phyloP scores from a whole-genome alignment of 2,113 vertebrate species.

The Madoqua kirkii region DNA sequence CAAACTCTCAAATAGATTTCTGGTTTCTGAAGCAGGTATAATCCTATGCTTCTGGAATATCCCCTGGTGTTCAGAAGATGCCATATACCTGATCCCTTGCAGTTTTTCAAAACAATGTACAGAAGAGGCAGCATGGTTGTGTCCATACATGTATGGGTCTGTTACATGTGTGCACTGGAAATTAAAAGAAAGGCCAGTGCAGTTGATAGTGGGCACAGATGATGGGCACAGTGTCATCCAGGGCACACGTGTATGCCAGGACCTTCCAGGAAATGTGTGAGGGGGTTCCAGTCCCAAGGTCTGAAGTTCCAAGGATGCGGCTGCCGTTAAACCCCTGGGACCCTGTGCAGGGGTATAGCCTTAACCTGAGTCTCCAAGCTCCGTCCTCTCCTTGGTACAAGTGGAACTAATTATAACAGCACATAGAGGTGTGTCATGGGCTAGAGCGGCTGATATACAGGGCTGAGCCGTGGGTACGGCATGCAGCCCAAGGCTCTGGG shows the following conservation, averaged over 20 bases:
- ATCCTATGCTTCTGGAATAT: rapidly evolving
- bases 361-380: neutral
- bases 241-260: rapidly evolving
- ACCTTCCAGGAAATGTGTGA: rapidly evolving
- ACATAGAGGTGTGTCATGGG: rapidly evolving
- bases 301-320: neutral
- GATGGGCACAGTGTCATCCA: rapidly evolving
- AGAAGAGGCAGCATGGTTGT: rapidly evolving
- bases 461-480: rapidly evolving
- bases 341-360: rapidly evolving
- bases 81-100: rapidly evolving
- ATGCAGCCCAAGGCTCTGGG: rapidly evolving
- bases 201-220: rapidly evolving
- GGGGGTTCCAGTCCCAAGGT: too few species aligned
- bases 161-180: rapidly evolving
- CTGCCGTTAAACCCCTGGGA: rapidly evolving
- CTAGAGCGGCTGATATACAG: rapidly evolving
- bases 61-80: neutral
- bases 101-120: too few species aligned
- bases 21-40: rapidly evolving
- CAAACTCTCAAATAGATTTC: neutral
- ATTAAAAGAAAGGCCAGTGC: rapidly evolving
- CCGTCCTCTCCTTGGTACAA: rapidly evolving
- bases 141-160: neutral
- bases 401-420: rapidly evolving